Evolutionary conservation across 1,140 invertebrate genomes (phyloP).

Genomic region (Danaus melanippus): DNA sequence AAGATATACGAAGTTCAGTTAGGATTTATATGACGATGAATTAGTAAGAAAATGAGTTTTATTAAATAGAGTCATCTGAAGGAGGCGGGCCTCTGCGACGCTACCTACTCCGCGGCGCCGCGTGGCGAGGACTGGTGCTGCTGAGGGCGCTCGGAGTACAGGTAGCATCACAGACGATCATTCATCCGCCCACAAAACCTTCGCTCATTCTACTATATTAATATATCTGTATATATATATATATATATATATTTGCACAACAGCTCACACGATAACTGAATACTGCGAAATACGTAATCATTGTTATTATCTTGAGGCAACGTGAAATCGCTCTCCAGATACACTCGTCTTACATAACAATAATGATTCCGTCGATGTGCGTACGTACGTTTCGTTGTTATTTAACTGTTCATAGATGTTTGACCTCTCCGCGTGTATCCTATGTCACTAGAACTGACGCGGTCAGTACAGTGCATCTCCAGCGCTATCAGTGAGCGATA

Average conservation of each 20-base stretch:
- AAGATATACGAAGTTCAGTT: too few relatives aligned
- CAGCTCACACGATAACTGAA: too few relatives aligned
- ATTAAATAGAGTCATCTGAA: slow-evolving; percentile 22
- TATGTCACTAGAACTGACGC: too few relatives aligned
- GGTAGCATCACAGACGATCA: slow-evolving; percentile 35
- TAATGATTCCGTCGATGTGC: not conserved
- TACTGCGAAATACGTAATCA: too few relatives aligned
- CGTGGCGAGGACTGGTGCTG: slow-evolving; percentile 75
- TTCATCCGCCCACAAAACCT: not conserved
- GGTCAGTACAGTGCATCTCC: slow-evolving; percentile 2
- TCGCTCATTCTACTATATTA: too few relatives aligned
- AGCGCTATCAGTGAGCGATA: slow-evolving; percentile 3
- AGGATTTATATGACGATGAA: too few relatives aligned
- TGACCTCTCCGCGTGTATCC: too few relatives aligned
- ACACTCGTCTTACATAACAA: not conserved
- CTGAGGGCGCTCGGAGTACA: slow-evolving; percentile 73
- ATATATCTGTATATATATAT: too few relatives aligned
- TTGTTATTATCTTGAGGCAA: not conserved
- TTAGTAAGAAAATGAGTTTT: too few relatives aligned
- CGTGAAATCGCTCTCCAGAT: slow-evolving; percentile 2
- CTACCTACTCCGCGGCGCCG: slow-evolving; percentile 74
- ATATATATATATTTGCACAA: too few relatives aligned
- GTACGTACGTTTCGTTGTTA: not conserved
- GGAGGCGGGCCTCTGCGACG: slow-evolving; percentile 57
- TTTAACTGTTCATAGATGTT: too few relatives aligned